Evolutionary conservation across 2,888 invertebrate genomes (phyloP).

Genomic region (Rotaria magnacalcarata): DNA sequence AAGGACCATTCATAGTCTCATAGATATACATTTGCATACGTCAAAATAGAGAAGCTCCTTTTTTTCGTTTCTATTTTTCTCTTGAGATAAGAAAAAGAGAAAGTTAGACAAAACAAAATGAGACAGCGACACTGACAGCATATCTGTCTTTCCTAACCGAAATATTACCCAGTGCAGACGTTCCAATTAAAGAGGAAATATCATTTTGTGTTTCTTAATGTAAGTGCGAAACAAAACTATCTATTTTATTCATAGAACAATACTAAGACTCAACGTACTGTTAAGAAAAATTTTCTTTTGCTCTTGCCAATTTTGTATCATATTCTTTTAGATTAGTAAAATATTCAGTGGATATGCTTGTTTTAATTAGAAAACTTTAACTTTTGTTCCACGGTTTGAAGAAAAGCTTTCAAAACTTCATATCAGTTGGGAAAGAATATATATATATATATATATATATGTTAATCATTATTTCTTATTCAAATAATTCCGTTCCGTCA

Average conservation of each 20-base stretch:
- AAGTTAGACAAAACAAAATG: neutral
- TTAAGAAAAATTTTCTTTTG: neutral
- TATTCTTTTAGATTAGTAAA: neutral
- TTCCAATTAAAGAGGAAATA: neutral
- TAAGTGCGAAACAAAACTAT: neutral
- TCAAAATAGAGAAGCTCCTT: neutral
- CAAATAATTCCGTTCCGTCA: neutral
- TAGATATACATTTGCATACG: neutral
- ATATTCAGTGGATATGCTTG: neutral
- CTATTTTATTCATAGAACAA: neutral
- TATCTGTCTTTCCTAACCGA: neutral
- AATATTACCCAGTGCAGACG: neutral
- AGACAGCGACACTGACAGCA: neutral
- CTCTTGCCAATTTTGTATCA: neutral
- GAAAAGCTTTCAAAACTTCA: too few relatives aligned
- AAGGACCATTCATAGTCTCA: neutral
- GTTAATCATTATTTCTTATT: neutral
- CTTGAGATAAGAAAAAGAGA: neutral
- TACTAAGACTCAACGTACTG: neutral
- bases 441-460: too few relatives aligned
- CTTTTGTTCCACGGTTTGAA: too few relatives aligned
- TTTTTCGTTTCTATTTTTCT: neutral
- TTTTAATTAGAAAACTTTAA: too few relatives aligned
- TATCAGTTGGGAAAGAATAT: too few relatives aligned
- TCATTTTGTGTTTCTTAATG: neutral